Percentiles rank a stretch among this genome's conserved stretches.
phyloP scores from a whole-genome alignment of 2,888 invertebrate genomes.

The Lasioglossum figueresi region DNA sequence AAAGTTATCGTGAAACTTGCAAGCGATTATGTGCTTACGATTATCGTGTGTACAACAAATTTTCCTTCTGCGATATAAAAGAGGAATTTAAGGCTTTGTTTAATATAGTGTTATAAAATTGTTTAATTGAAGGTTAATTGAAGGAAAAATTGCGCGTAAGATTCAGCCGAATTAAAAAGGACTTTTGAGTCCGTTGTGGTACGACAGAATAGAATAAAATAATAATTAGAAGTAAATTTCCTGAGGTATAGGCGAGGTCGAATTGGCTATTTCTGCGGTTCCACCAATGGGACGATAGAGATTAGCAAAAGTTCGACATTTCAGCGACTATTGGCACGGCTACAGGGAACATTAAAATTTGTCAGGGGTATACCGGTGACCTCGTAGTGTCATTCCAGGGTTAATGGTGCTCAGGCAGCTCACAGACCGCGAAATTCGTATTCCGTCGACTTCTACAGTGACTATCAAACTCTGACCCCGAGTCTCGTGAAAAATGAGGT shows the following conservation, averaged over 20 bases:
- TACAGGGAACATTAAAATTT: background rate
- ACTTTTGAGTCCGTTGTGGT: background rate
- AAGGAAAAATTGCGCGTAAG: background rate
- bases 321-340: background rate
- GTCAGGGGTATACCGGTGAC: background rate
- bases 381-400: slow-evolving; percentile 6
- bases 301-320: slow-evolving; percentile 12
- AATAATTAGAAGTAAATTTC: background rate
- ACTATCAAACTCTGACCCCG: background rate
- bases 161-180: background rate
- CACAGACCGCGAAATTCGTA: slow-evolving; percentile 17
- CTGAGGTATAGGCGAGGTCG: background rate
- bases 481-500: slow-evolving; percentile 7
- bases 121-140: background rate
- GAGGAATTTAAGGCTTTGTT: background rate
- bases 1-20: background rate
- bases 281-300: background rate
- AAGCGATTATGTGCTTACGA: background rate
- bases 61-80: background rate
- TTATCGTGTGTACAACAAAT: background rate
- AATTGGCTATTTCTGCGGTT: background rate
- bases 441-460: slow-evolving; percentile 1
- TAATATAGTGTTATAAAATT: background rate
- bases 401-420: slow-evolving; percentile 8
- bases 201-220: background rate